Evolutionary conservation across 2,113 vertebrate species (phyloP), one percentile per base, ranked within the genome.

Genomic region (Chaetodon trifascialis): DNA sequence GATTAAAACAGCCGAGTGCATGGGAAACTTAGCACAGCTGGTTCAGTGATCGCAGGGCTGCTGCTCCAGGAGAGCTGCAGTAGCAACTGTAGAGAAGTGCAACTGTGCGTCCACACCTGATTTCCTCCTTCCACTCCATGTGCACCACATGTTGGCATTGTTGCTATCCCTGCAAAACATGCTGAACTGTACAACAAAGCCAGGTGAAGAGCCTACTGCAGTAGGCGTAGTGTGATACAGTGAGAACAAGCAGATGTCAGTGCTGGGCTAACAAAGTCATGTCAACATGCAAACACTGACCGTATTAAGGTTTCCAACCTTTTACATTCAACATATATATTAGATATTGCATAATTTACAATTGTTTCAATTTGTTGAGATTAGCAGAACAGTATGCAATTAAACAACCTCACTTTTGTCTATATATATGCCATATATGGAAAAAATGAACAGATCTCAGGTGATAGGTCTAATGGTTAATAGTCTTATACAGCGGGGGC

Each of bases 21-120:
- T 11, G 40, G 68, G 12, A 60, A 76, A 83, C 52, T 73, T 86
- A 79, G 73, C 85, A 78, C 80, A 73, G 77, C 88, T 83, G 82
- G 63, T 67, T 86, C 70, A 8, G 30, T 34, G 84, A 84, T 74
- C 23, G 23, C 14, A 2, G 55, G 12, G 49, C 64, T 2, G 19
- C 56, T 36, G 51, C 64, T 79, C 65, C 44, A 66, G 51, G 82
- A 74, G 51, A 66, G 77, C 74, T 34, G 52, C 58, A 17, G 60
- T 80, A 69, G 70, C 44, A 47, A 76, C 34, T 44, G 23, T 4
- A 23, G 23, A 68, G 55, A 68, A 15, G 56, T 36, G 56, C 25
- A 30, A 14, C 5, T 59, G 3, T n/a, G 68, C 70, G 54, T 34
- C 4, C 60, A 65, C n/a, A 52, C 44, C 63, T 72, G 19, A 30